phyloP scores from a whole-genome alignment of 2,888 invertebrate species.

The Zygaena filipendulae region DNA sequence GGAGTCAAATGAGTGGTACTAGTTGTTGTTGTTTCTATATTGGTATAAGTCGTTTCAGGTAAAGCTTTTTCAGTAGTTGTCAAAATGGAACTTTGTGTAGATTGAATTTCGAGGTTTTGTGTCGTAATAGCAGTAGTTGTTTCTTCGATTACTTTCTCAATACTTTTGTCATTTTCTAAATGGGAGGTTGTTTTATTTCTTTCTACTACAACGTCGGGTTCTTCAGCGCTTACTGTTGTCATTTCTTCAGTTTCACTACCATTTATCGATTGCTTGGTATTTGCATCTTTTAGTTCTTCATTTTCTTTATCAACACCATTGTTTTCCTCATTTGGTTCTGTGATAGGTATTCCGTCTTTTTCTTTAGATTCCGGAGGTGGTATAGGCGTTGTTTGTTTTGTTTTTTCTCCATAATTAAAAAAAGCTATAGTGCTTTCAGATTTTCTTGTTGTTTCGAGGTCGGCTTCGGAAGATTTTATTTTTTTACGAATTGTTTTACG shows the following conservation, averaged over 20 bases:
- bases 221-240: conserved; percentile 12
- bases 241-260: no score
- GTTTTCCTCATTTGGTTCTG: conserved; percentile 4
- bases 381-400: conserved; percentile 22
- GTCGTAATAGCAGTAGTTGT: conserved; percentile 40
- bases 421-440: conserved; percentile 27
- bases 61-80: no score
- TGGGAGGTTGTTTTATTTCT: no score
- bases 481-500: conserved; percentile 54
- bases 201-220: conserved; percentile 28
- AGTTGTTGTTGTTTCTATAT: conserved; percentile 12
- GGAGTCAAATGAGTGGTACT: conserved; percentile 14
- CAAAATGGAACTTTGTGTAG: no score
- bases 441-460: no score
- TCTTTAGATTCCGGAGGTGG: conserved; percentile 21
- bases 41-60: conserved; percentile 15
- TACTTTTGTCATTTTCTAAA: no score
- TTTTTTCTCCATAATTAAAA: conserved; percentile 52
- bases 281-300: conserved; percentile 4
- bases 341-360: conserved; percentile 19
- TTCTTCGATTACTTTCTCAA: conserved; percentile 20
- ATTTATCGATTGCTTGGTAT: no score
- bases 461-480: conserved; percentile 33
- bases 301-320: conserved; percentile 6
- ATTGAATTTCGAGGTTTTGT: conserved; percentile 22